Base-by-base conservation (phyloP, 2,113 vertebrate genomes). In the Datnioides undecimradiatus region DNA sequence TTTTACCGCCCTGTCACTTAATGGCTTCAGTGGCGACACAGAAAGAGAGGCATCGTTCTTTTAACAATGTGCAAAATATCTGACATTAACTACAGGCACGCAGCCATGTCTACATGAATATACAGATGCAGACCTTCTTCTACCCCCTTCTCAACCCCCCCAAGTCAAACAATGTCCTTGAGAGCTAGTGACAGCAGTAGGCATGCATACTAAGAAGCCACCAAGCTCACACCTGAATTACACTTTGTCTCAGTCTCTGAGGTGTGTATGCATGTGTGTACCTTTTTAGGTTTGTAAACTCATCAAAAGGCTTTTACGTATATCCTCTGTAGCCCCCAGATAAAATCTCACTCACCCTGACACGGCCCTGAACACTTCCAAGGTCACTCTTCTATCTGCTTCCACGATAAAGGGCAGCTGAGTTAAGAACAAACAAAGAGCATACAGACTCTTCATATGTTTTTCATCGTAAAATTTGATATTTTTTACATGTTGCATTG, bases 141-240 rank as follows among this genome's bases (percentile, higher is more conserved):
- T 81, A 51, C 57, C 59, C 46, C 33, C 27, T n/a, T n/a, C n/a
- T n/a, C n/a, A n/a, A n/a, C 12, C 23, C 62, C 46, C 34, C 17
- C 12, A 66, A 76, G 59, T 73, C 68, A 82, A 76, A 74, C 75
- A 79, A 48, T 54, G 87, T 83, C 89, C 84, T 88, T 91, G 90
- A 78, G 80, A 78, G 57, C 52, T 21, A 23, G 60, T 86, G 86
- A 77, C 76, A 68, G 83, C 77, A 80, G 34, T 82, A 59, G 73
- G 48, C 70, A 52, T 82, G 80, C 84, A 93, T 88, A 84, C 80
- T 84, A 90, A 93, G 58, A 63, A 87, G 82, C 46, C 72, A 65
- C 58, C 48, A 54, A 67, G 69, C 75, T 80, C 64, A 76, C 76
- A 87, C 80, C 76, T 70, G 82, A 87, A 84, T 83, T 51, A 82